Evolutionary conservation across 2,797 vertebrate species (phyloP), one percentile per base, ranked within the genome.

Genomic region (Paramormyrops hopkinsi): DNA sequence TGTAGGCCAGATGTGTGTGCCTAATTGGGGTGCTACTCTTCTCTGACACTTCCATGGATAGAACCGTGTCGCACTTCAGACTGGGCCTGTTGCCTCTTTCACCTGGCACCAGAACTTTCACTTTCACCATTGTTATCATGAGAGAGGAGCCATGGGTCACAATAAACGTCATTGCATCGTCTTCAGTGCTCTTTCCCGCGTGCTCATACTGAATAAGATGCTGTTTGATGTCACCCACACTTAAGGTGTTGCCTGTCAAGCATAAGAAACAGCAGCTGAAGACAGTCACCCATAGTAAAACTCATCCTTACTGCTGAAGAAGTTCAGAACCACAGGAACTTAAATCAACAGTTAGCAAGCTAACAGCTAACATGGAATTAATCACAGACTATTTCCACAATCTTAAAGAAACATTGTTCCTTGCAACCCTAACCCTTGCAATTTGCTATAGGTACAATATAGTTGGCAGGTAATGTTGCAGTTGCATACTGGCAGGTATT

Each of bases 151-250:
- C 97, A 0, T 99, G 97, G 0, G 97, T 97, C 48, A 99, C 97
- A 0, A 97, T 97, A 94, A 99, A 94, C 51, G 96, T 96, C 95
- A 99, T 94, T 92, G 94, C 92, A 93, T 99, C 99, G 11, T 97
- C 96, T 25, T 91, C 93, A 0, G 92, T 90, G 8, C 94, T 92
- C 2, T 96, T 96, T 9, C 97, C 97, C 0, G 96, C 93, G 0
- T 99, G 99, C 0, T 95, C 92, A 22, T 99, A 99, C 65, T 96
- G 96, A 79, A 99, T 93, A 0, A 94, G 90, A 0, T 95, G 97
- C 29, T 94, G 96, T 88, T 97, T 97, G 89, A 99, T 51, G 17
- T 99, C 98, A 54, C 95, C 95, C 9, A 97, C 97, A 3, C 95
- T 97, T 93, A 99, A 99, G 56, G 94, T 93, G 92, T 98, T 97